Conservation (phyloP, 2,888 invertebrate species). For the Tricholauxania praeusta region DNA sequence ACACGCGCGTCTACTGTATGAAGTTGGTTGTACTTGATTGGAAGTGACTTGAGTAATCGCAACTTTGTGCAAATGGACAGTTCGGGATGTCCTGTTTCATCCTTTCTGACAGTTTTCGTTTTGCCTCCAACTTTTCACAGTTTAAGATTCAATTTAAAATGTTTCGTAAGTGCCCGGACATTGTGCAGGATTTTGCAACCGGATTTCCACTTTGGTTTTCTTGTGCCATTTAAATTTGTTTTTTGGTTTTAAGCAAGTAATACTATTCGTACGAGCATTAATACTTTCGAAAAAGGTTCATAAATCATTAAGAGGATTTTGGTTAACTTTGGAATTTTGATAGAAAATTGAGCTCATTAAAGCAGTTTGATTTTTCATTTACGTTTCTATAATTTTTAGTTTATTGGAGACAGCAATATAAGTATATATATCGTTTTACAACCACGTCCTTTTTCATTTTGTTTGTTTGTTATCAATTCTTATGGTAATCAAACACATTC, state of each 20-base stretch:
- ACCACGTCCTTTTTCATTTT: too few species aligned
- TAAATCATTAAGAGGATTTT: too few species aligned
- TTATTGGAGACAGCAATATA: too few species aligned
- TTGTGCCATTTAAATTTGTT: slow-evolving; percentile 10
- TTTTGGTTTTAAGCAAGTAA: not conserved
- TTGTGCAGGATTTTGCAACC: not conserved
- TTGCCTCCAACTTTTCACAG: slow-evolving; percentile 3
- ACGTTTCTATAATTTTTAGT: too few species aligned
- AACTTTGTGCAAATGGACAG: slow-evolving; percentile 59
- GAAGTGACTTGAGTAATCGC: not conserved
- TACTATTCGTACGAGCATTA: too few species aligned
- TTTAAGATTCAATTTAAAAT: slow-evolving; percentile 35
- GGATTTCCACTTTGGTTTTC: not conserved
- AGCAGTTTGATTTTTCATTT: too few species aligned
- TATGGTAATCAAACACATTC: too few species aligned
- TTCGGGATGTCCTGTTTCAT: slow-evolving; percentile 56
- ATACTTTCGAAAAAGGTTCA: too few species aligned
- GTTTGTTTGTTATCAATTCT: too few species aligned
- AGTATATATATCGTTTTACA: too few species aligned
- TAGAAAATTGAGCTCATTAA: too few species aligned
- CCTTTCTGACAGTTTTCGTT: slow-evolving; percentile 44
- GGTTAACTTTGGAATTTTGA: too few species aligned
- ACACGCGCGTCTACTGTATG: not conserved
- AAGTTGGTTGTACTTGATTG: slow-evolving; percentile 27
- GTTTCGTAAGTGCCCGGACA: slow-evolving; percentile 13